Evolutionary conservation across 35 echinoderm and acorn worm genomes (phyloP).

Genomic region (Acanthaster planci): DNA sequence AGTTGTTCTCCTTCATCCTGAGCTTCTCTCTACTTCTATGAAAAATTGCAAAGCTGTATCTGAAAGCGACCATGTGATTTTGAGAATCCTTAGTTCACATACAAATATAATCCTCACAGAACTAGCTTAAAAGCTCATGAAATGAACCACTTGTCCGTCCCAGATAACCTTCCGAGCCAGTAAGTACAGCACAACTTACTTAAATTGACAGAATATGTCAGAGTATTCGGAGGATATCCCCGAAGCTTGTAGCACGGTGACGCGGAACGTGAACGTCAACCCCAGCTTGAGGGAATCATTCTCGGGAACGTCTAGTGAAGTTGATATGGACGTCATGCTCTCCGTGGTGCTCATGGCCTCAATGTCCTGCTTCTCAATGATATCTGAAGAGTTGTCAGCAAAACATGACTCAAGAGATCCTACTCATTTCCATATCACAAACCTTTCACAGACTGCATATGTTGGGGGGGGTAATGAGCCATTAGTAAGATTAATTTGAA

Average conservation of each 20-base stretch:
- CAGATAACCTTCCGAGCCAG: not conserved
- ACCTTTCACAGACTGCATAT: too few species aligned
- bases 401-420: not conserved
- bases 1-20: too few species aligned
- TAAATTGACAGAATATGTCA: slow-evolving; percentile 99
- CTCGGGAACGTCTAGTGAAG: slow-evolving; percentile 61
- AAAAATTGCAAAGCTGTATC: too few species aligned
- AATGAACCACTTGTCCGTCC: too few species aligned
- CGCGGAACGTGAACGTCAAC: slow-evolving; percentile 87
- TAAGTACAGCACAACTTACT: slow-evolving; percentile 81
- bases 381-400: slow-evolving; percentile 9
- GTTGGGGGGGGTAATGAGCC: too few species aligned
- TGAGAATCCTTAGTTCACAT: too few species aligned
- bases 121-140: too few species aligned
- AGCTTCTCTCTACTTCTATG: too few species aligned
- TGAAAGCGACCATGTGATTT: too few species aligned
- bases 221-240: slow-evolving; percentile 97
- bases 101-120: too few species aligned
- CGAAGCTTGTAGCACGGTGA: slow-evolving; percentile 92
- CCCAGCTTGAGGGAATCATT: slow-evolving; percentile 75
- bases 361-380: slow-evolving; percentile 64
- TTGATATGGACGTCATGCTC: slow-evolving; percentile 60
- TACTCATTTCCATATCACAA: not conserved
- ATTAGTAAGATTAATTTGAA: too few species aligned
- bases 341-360: slow-evolving; percentile 72